A percentile compares a stretch with the other conserved stretches of the same genome.
Evolutionary conservation across 2,113 vertebrate genomes (phyloP).

Genomic region (Sciurus niger): DNA sequence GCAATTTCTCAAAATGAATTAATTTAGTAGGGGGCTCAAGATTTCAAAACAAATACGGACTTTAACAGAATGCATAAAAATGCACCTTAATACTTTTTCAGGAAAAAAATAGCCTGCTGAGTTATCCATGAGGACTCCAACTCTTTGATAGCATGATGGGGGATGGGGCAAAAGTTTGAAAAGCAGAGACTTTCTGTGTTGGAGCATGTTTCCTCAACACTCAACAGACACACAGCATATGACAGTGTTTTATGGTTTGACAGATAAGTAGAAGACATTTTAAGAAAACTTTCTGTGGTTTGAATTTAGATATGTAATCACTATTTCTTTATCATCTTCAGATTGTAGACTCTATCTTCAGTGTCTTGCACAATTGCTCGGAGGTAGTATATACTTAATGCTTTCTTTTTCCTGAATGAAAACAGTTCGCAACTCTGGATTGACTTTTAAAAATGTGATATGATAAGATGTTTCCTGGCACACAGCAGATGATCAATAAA

Average conservation of each 20-base stretch:
- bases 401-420: constrained; percentile 17
- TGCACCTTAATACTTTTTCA: not conserved
- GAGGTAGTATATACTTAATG: not conserved
- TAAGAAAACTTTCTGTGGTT: not conserved
- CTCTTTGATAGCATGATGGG: not conserved
- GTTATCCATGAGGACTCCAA: not conserved
- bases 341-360: not conserved
- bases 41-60: not conserved
- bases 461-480: constrained; percentile 7
- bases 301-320: not conserved
- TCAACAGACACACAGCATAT: not conserved
- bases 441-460: constrained; percentile 28
- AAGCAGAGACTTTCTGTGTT: not conserved
- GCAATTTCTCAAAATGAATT: not conserved
- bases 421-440: not conserved
- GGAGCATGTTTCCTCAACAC: not conserved
- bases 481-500: constrained; percentile 15
- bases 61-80: not conserved
- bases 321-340: not conserved
- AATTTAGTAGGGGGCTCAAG: not conserved
- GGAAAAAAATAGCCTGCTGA: not conserved
- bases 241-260: not conserved
- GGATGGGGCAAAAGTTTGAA: not conserved
- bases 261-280: not conserved
- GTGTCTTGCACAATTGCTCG: not conserved